Conservation (phyloP, 2,113 vertebrate species). For the Mustelus asterias region DNA sequence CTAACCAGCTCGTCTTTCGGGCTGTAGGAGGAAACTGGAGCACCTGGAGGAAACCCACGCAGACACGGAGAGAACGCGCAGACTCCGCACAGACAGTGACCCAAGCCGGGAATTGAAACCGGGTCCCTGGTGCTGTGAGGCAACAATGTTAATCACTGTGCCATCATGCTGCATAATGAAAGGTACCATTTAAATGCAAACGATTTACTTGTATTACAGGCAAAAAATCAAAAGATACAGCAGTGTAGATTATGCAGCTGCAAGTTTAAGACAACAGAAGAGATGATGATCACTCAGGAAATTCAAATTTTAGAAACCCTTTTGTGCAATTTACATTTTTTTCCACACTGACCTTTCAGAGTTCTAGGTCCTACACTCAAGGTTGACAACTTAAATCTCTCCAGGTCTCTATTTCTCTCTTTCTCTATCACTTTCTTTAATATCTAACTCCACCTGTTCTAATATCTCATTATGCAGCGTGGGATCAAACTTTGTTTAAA, state of each 20-base stretch:
- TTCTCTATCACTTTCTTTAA: background rate
- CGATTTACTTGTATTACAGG: background rate
- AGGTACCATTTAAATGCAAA: background rate
- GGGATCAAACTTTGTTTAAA: background rate
- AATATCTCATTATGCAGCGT: background rate
- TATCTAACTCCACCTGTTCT: background rate
- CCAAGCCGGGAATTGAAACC: too few species aligned
- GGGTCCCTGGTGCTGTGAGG: too few species aligned
- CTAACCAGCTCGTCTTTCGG: too few species aligned
- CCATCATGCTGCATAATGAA: background rate
- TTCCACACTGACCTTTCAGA: background rate
- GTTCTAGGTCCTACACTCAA: background rate
- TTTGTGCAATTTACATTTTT: background rate
- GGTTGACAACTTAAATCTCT: background rate
- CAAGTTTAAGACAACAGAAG: background rate
- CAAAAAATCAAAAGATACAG: background rate
- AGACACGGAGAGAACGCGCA: too few species aligned
- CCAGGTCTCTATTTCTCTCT: background rate
- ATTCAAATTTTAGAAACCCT: background rate
- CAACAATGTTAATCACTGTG: too few species aligned
- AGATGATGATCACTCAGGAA: background rate
- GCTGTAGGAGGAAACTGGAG: too few species aligned
- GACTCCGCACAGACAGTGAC: too few species aligned
- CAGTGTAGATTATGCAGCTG: background rate
- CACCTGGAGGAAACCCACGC: too few species aligned